phyloP scores from a whole-genome alignment of 2,113 vertebrate species.

The Odontesthes bonariensis region DNA sequence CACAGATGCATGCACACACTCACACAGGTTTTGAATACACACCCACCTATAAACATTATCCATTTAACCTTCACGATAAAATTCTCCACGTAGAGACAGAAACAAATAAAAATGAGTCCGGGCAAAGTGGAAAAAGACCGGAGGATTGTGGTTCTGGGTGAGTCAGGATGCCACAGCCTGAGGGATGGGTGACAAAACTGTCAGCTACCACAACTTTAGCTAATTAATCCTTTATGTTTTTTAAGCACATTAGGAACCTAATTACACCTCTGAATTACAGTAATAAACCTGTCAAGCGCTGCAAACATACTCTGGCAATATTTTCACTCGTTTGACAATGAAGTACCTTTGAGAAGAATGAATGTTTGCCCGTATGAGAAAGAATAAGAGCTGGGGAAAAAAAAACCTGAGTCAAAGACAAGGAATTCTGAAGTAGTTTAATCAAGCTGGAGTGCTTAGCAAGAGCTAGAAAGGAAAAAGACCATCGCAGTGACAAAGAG shows the following conservation, averaged over 20 bases:
- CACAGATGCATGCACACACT: conserved; percentile 15
- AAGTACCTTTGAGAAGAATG: conserved; percentile 1
- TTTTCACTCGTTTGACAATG: conserved; percentile 18
- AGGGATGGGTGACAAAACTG: conserved; percentile 43
- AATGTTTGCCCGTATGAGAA: not conserved
- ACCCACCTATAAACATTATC: conserved; percentile 31
- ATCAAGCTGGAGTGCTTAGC: conserved; percentile 51
- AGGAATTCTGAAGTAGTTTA: conserved; percentile 51
- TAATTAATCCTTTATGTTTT: conserved; percentile 56
- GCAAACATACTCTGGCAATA: not conserved
- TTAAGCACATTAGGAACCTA: conserved; percentile 34
- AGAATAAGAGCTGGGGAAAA: not conserved
- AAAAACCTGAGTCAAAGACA: conserved; percentile 25
- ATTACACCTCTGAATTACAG: conserved; percentile 36
- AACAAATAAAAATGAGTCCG: not conserved
- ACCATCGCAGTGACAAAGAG: conserved; percentile 34
- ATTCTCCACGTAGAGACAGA: conserved; percentile 21
- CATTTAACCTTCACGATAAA: conserved; percentile 45
- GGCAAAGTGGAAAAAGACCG: not conserved
- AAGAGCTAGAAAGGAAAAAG: conserved; percentile 28
- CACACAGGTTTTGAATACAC: conserved; percentile 33
- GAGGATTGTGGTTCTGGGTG: conserved; percentile 1
- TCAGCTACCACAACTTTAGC: not conserved
- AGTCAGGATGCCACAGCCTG: conserved; percentile 39
- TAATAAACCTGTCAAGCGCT: conserved; percentile 18